These are phyloP conservation scores for Agriopis leucophaearia DNA, from an alignment of 2,888 invertebrate genomes.

Conservation along the genomic window DNA sequence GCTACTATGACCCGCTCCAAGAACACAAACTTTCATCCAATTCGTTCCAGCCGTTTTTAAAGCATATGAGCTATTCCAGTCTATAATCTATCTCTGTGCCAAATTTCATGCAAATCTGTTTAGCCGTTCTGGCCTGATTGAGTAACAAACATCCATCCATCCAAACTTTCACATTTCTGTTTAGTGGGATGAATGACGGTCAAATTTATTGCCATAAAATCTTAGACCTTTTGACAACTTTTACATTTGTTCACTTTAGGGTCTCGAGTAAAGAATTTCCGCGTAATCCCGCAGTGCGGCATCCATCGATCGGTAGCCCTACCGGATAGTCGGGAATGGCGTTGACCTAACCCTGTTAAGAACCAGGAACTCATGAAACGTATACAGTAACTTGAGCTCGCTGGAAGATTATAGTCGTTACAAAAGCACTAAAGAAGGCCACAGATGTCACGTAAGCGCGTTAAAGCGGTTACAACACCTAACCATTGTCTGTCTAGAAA, in stretches of 20 bases:
- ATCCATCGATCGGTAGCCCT: slow-evolving; percentile 32
- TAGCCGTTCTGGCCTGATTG: too few relatives aligned
- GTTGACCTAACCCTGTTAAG: neutral
- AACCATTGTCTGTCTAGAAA: too few relatives aligned
- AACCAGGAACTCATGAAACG: neutral
- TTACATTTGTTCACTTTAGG: slow-evolving; percentile 8
- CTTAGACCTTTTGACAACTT: neutral
- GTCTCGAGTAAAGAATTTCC: slow-evolving; percentile 6
- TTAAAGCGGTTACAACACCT: neutral
- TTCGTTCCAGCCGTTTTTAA: too few relatives aligned
- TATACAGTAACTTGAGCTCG: neutral
- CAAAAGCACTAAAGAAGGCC: neutral
- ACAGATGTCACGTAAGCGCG: neutral
- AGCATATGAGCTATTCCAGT: too few relatives aligned
- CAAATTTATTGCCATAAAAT: neutral
- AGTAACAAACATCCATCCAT: too few relatives aligned
- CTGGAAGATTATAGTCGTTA: neutral
- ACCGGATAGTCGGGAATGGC: slow-evolving; percentile 10
- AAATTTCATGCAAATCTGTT: too few relatives aligned
- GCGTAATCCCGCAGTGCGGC: slow-evolving; percentile 36
- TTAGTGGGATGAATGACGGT: too few relatives aligned
- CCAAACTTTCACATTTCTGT: too few relatives aligned
- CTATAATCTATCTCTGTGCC: too few relatives aligned
- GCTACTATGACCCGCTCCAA: too few relatives aligned
- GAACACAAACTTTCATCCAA: too few relatives aligned